phyloP scores from a whole-genome alignment of 2,888 invertebrate genomes.

The Megalurothrips usitatus region DNA sequence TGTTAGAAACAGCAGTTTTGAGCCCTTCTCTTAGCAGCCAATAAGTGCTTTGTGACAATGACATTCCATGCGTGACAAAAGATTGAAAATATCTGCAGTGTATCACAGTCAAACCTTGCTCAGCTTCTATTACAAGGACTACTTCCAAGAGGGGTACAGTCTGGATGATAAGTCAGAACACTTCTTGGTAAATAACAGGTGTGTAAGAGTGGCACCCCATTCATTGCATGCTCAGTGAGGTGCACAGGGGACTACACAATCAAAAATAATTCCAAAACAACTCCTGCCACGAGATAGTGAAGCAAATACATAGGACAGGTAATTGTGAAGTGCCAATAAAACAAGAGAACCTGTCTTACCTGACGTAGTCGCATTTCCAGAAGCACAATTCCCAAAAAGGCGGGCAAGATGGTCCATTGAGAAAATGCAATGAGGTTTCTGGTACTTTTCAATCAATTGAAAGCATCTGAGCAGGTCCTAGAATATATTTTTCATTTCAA shows the following conservation, averaged over 20 bases:
- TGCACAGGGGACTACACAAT: neutral
- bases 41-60: no score
- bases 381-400: constrained; percentile 24
- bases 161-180: neutral
- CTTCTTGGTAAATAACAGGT: neutral
- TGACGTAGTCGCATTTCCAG: constrained; percentile 13
- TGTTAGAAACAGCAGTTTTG: no score
- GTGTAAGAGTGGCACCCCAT: neutral
- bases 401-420: constrained; percentile 24
- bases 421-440: constrained; percentile 9
- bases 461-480: constrained; percentile 19
- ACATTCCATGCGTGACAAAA: no score
- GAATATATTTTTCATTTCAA: neutral
- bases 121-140: neutral
- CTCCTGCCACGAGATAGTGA: neutral
- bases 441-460: constrained; percentile 13
- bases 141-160: neutral
- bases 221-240: neutral
- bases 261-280: neutral
- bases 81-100: no score
- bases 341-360: constrained; percentile 22
- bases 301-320: constrained; percentile 18
- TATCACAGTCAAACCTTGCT: no score
- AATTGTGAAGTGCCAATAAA: constrained; percentile 1
- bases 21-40: no score